Base-by-base conservation (phyloP, 2,888 invertebrate genomes). In the Diadegma fenestrale region DNA sequence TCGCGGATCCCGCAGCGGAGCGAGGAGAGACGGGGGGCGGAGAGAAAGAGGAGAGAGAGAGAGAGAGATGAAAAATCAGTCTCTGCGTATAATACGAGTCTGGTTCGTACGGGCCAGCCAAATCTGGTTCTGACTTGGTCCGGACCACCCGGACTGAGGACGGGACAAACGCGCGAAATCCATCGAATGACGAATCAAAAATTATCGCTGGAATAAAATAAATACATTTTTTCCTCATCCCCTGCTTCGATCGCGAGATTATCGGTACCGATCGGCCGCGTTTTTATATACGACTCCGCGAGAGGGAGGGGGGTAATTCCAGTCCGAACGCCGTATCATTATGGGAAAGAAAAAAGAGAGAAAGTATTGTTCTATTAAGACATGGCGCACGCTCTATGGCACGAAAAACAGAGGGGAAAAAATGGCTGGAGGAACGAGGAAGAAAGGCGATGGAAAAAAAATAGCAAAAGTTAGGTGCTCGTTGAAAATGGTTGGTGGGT, bases 1-100 rank as follows among this genome's bases (percentile, higher is more conserved):
- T 88, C 80, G 86, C 86, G 76, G 85, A 88, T 82, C 72, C 45
- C 79, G 73, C 75, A 78, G 85, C 63, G 82, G 77, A 77, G 37
- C 45, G 48, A 63, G 54, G 48, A 19, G 43, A n/a, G 41, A 7
- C 41, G 22, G 30, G 22, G 43, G 33, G 19, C 19, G 48, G 63
- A 48, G 54, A 54, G 66, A 77, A 17, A 54, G 19, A 51, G 64
- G 48, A 26, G 64, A 26, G 64, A 76, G 48, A 26, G 64, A 26
- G 64, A 76, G 76, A 64, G 64, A 66, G 48, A 64, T 71, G 71
- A 45, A 80, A 71, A 80, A 80, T 80, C 72, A 72, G 79, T 37
- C 71, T 51, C 71, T 51, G 80, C 12, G 41, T 43, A 72, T 64
- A 64, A 64, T 71, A 71, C 63, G 19, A 68, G 68, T 51, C 69